These are phyloP conservation scores for Polymixis lichenea DNA, from an alignment of 2,888 invertebrate species.

Conservation along the genomic window DNA sequence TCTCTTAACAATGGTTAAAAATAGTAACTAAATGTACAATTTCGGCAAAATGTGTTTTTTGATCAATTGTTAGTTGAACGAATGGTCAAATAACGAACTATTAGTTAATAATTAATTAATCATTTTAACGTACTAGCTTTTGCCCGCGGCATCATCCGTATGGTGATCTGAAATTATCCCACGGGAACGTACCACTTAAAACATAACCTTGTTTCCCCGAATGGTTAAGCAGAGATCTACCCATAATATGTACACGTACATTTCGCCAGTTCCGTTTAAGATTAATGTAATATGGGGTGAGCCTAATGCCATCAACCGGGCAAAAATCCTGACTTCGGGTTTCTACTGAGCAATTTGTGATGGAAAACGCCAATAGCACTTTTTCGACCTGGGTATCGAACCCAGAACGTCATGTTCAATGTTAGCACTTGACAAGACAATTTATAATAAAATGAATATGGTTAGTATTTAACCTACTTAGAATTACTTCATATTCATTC, in stretches of 20 bases:
- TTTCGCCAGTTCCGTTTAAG: not conserved
- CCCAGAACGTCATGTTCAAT: not conserved
- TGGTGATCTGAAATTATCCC: not conserved
- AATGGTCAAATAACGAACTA: too few relatives aligned
- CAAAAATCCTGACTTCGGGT: not conserved
- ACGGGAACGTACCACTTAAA: not conserved
- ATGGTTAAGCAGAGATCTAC: not conserved
- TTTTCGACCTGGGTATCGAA: not conserved
- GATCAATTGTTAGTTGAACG: too few relatives aligned
- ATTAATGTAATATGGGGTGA: not conserved
- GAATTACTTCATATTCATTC: not conserved
- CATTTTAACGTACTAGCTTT: too few relatives aligned
- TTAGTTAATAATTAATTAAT: too few relatives aligned
- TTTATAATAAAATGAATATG: not conserved
- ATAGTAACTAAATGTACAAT: too few relatives aligned
- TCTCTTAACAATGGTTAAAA: too few relatives aligned
- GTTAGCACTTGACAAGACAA: not conserved
- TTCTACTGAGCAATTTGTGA: not conserved
- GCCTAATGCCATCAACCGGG: too few relatives aligned
- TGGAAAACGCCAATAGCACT: not conserved
- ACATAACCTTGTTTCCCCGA: not conserved
- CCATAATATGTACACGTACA: not conserved
- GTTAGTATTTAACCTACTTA: conserved; percentile 21
- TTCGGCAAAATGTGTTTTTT: too few relatives aligned
- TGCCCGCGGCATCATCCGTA: too few relatives aligned